Evolutionary conservation across 2,888 invertebrate species (phyloP).

Genomic region (Cephus rjabovi): DNA sequence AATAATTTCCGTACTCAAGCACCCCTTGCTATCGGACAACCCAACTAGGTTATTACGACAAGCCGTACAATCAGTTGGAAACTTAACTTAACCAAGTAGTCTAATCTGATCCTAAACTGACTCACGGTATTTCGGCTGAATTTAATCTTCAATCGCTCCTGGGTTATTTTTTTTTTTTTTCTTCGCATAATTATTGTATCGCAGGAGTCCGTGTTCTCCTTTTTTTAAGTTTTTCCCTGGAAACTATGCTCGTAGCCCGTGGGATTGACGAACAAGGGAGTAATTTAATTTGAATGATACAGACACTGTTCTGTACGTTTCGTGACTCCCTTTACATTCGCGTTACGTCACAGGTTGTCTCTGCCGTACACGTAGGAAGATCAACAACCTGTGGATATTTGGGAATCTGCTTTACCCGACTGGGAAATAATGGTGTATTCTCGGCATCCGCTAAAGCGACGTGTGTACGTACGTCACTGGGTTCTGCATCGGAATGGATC

Average conservation of each 20-base stretch:
- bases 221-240: too few species aligned
- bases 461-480: background rate
- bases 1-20: conserved; percentile 57
- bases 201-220: too few species aligned
- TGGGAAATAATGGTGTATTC: conserved; percentile 8
- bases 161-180: too few species aligned
- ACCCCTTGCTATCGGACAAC: conserved; percentile 25
- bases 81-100: background rate
- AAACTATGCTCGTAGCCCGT: too few species aligned
- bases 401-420: conserved; percentile 54
- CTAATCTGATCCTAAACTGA: background rate
- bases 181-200: too few species aligned
- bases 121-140: background rate
- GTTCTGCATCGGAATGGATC: background rate
- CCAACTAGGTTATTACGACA: conserved; percentile 41
- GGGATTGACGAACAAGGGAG: too few species aligned
- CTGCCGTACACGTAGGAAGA: conserved; percentile 43
- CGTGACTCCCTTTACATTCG: background rate
- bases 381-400: conserved; percentile 64
- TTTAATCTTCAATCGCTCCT: background rate
- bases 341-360: conserved; percentile 20
- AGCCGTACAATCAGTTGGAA: conserved; percentile 38
- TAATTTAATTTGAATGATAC: too few species aligned
- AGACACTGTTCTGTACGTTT: too few species aligned
- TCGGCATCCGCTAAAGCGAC: background rate